Evolutionary conservation across 2,113 vertebrate species (phyloP).

Genomic region (Lamprologus lemairii): DNA sequence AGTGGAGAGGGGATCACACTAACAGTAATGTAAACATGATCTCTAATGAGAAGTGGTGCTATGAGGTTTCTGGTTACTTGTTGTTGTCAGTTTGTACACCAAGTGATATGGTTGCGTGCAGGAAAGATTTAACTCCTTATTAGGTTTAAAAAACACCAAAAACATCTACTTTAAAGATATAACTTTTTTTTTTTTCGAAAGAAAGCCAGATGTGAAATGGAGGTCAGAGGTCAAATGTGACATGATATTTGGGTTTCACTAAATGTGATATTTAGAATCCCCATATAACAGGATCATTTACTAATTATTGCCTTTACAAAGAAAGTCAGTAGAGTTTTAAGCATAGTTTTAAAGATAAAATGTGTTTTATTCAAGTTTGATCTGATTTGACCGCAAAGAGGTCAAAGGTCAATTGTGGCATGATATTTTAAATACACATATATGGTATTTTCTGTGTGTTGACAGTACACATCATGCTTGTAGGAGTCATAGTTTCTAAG

Average conservation of each 20-base stretch:
- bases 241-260: neutral
- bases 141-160: neutral
- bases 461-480: neutral
- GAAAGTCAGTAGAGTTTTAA: neutral
- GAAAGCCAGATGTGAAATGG: neutral
- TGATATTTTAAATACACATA: neutral
- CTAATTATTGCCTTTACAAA: neutral
- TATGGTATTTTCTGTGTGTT: neutral
- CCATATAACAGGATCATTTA: accelerated
- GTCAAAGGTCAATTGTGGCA: neutral
- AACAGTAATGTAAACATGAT: neutral
- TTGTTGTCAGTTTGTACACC: neutral
- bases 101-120: accelerated
- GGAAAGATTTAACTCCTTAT: neutral
- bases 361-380: neutral
- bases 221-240: neutral
- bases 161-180: neutral
- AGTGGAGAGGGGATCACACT: neutral
- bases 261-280: neutral
- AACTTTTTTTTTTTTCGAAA: accelerated
- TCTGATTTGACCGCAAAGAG: neutral
- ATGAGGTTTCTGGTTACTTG: accelerated
- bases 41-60: neutral
- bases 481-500: neutral
- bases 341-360: neutral